phyloP scores from a whole-genome alignment of 2,113 vertebrate species.

The Macroglossus sobrinus region DNA sequence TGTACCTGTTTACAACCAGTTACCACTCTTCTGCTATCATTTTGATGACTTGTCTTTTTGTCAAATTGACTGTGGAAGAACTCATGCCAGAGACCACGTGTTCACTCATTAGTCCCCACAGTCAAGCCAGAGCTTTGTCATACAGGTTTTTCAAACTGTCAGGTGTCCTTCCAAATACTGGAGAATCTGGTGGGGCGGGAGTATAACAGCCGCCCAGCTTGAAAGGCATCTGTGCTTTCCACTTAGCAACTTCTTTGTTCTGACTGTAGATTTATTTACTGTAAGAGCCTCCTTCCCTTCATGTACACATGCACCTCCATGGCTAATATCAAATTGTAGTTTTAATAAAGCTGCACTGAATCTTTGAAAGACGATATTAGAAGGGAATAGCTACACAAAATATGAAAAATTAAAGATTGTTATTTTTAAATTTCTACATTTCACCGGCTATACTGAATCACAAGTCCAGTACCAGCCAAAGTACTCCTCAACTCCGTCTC shows the following conservation, averaged over 20 bases:
- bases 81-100: rapidly evolving
- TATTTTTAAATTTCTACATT: neutral
- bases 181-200: neutral
- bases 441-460: neutral
- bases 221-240: neutral
- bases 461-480: neutral
- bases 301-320: neutral
- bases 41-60: neutral
- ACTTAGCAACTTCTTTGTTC: neutral
- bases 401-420: neutral
- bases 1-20: neutral
- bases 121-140: too few species aligned
- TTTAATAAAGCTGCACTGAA: neutral
- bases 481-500: too few species aligned
- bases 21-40: neutral
- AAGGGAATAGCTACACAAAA: neutral
- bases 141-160: neutral
- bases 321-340: neutral
- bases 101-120: rapidly evolving
- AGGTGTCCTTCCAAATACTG: neutral
- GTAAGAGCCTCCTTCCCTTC: neutral
- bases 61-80: neutral
- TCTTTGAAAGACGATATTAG: neutral
- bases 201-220: neutral
- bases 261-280: neutral